phyloP scores from a whole-genome alignment of 2,113 vertebrate genomes.

The Climacteris rufus region DNA sequence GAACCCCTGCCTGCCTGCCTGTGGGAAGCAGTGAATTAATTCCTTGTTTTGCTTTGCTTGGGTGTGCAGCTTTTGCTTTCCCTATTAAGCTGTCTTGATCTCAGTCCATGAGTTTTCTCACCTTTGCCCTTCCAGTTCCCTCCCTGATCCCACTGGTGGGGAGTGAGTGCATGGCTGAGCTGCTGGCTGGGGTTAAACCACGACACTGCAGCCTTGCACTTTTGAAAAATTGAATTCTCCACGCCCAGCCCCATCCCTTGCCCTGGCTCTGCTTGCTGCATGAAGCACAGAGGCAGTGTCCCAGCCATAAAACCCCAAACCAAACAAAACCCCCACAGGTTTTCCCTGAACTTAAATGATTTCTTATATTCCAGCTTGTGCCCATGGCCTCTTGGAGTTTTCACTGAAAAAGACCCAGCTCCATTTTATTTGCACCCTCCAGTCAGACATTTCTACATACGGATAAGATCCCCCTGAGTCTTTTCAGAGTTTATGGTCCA shows the following conservation, averaged over 20 bases:
- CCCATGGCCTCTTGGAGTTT: no score
- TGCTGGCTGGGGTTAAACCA: not conserved
- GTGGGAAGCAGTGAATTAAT: not conserved
- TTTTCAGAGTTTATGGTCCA: not conserved
- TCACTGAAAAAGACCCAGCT: not conserved
- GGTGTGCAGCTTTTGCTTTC: not conserved
- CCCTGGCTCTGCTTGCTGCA: no score
- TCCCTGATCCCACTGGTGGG: not conserved
- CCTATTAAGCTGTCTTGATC: not conserved
- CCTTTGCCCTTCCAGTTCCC: not conserved
- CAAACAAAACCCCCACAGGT: no score
- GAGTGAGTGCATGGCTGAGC: not conserved
- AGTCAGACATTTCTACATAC: not conserved
- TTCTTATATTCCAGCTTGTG: no score
- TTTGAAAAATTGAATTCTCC: no score
- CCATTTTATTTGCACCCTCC: not conserved
- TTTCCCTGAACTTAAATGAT: no score
- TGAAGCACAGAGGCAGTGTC: no score
- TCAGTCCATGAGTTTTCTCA: not conserved
- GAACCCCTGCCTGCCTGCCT: not conserved
- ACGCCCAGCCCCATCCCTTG: no score
- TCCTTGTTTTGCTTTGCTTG: not conserved
- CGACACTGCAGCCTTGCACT: accelerated
- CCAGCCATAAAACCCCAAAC: no score
- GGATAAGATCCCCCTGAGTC: not conserved